phyloP scores from a whole-genome alignment of 37 sponge, comb jelly and placozoan genomes.

The Geodia barretti region DNA sequence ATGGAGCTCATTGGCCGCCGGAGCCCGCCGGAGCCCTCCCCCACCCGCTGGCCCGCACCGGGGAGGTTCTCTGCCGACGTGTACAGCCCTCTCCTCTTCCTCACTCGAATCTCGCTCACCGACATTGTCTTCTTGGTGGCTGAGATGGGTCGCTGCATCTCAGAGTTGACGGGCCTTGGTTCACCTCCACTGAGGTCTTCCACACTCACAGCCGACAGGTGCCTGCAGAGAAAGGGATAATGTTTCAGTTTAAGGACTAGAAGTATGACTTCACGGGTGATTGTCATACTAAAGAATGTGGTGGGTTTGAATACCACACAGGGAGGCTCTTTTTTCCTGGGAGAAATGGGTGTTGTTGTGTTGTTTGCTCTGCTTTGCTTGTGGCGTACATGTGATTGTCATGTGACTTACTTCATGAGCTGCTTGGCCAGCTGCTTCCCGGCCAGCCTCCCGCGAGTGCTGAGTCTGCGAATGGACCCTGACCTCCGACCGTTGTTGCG shows the following conservation, averaged over 20 bases:
- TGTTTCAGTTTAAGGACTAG: no score
- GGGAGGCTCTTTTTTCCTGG: no score
- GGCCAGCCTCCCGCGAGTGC: neutral
- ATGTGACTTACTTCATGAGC: slow-evolving; percentile 25
- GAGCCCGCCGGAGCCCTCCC: no score
- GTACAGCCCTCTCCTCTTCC: neutral
- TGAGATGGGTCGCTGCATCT: neutral
- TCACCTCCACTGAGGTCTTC: neutral
- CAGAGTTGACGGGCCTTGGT: neutral
- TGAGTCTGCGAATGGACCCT: neutral
- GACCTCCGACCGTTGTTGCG: neutral
- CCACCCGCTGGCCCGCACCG: no score
- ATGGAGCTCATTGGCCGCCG: neutral
- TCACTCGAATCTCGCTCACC: neutral
- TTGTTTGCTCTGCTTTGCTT: no score
- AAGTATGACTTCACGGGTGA: no score
- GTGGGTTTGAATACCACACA: no score
- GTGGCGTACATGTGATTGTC: neutral
- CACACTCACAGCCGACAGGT: neutral
- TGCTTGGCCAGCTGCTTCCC: neutral
- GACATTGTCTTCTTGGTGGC: neutral
- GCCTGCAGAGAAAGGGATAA: neutral
- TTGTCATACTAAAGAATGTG: no score
- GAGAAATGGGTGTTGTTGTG: neutral
- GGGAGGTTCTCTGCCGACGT: neutral